Percentiles rank a stretch among this genome's conserved stretches.
Conservation (phyloP, 2,888 invertebrate genomes). For the Phymatocera aterrima region DNA sequence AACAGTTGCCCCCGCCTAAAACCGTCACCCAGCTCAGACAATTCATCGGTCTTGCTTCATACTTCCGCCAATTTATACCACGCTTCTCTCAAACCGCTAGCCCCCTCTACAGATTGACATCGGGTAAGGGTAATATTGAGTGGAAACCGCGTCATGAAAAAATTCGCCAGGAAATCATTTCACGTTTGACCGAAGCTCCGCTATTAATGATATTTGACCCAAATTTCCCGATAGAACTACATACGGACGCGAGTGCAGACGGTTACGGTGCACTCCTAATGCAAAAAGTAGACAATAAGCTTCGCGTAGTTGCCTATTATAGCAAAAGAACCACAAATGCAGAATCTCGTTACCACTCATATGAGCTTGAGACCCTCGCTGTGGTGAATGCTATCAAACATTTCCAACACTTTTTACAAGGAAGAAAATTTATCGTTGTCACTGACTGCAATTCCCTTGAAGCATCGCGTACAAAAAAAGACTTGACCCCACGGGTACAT, state of each 20-base stretch:
- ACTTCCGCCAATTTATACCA: conserved; percentile 54
- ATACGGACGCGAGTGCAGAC: conserved; percentile 48
- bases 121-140: conserved; percentile 43
- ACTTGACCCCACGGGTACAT: conserved; percentile 58
- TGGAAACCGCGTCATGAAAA: conserved; percentile 42
- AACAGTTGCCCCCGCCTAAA: conserved; percentile 40
- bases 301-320: conserved; percentile 16
- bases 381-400: conserved; percentile 48
- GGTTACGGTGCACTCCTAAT: conserved; percentile 49
- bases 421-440: conserved; percentile 55
- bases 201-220: conserved; percentile 47
- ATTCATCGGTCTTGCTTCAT: conserved; percentile 54
- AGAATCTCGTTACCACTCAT: conserved; percentile 47
- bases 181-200: conserved; percentile 41
- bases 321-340: conserved; percentile 14
- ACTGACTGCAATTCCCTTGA: conserved; percentile 62
- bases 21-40: conserved; percentile 53
- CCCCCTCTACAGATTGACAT: conserved; percentile 50
- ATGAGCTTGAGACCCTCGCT: conserved; percentile 51
- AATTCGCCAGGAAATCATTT: conserved; percentile 47
- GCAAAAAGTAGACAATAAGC: conserved; percentile 32
- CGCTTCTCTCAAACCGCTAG: conserved; percentile 47
- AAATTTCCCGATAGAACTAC: conserved; percentile 48
- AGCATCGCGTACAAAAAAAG: conserved; percentile 54
- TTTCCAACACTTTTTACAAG: conserved; percentile 54